phyloP scores from a whole-genome alignment of 2,888 invertebrate genomes.

The Xestobium rufovillosum region DNA sequence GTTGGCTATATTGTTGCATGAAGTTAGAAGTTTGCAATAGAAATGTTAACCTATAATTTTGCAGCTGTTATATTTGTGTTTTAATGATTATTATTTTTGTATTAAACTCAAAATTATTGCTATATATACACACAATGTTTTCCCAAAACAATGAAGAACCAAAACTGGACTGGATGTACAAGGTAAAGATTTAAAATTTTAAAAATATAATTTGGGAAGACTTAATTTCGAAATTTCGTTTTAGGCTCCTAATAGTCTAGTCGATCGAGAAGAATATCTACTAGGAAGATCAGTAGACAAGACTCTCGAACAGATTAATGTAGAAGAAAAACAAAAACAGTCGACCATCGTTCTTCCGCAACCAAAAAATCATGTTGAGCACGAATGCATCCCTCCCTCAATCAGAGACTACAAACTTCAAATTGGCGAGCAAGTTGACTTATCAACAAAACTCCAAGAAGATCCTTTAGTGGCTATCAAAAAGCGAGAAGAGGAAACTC shows the following conservation, averaged over 20 bases:
- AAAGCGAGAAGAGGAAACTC: slow-evolving; percentile 81
- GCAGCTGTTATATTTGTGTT: no score
- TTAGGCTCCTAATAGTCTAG: slow-evolving; percentile 52
- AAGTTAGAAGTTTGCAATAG: no score
- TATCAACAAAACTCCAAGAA: slow-evolving; percentile 83
- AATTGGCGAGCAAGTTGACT: slow-evolving; percentile 55
- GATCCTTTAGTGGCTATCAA: slow-evolving; percentile 88
- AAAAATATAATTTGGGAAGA: background rate
- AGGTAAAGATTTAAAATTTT: slow-evolving; percentile 44
- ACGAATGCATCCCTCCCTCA: slow-evolving; percentile 71
- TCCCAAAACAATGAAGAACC: slow-evolving; percentile 43
- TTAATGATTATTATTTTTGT: no score
- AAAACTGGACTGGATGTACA: slow-evolving; percentile 85
- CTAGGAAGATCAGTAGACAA: slow-evolving; percentile 77
- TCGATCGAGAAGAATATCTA: slow-evolving; percentile 82
- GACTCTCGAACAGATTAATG: slow-evolving; percentile 60
- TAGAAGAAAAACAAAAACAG: slow-evolving; percentile 48
- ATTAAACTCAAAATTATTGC: no score
- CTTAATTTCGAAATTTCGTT: slow-evolving; percentile 23
- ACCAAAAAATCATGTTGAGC: slow-evolving; percentile 60
- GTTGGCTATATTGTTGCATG: no score
- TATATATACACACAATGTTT: no score
- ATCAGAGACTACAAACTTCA: slow-evolving; percentile 44
- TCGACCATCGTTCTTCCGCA: slow-evolving; percentile 32
- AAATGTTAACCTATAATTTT: no score